These are phyloP conservation scores for Gisinianus flammeolus DNA, from an alignment of 2,888 invertebrate species.

Conservation along the genomic window DNA sequence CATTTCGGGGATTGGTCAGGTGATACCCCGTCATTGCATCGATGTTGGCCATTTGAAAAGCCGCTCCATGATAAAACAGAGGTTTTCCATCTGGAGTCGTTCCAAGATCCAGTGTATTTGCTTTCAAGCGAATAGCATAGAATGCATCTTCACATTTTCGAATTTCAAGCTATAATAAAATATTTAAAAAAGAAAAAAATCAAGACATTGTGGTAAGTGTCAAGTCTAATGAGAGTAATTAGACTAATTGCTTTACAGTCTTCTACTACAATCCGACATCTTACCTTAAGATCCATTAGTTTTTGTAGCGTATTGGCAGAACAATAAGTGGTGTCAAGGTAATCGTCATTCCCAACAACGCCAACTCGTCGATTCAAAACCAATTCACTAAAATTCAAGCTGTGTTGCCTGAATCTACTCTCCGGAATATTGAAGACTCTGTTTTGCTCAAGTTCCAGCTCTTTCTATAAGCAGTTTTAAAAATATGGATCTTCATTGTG, in stretches of 20 bases:
- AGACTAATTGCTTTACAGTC: too few species aligned
- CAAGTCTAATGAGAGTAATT: too few species aligned
- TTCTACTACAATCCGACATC: background rate
- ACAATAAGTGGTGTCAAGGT: conserved; percentile 55
- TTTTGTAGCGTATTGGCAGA: conserved; percentile 46
- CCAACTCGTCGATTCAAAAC: conserved; percentile 48
- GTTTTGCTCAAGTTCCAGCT: too few species aligned
- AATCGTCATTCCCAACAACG: conserved; percentile 46
- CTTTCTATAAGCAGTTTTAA: too few species aligned
- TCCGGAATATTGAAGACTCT: too few species aligned
- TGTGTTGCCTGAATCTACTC: too few species aligned
- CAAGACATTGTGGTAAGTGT: background rate
- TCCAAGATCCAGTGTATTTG: conserved; percentile 31
- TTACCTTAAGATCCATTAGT: conserved; percentile 56
- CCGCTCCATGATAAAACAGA: conserved; percentile 79
- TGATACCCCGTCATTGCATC: conserved; percentile 88
- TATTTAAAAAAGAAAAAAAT: background rate
- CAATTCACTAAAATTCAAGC: too few species aligned
- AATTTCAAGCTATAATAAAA: background rate
- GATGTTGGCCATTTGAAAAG: conserved; percentile 98
- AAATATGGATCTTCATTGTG: too few species aligned
- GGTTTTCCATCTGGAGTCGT: conserved; percentile 22
- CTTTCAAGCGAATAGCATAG: background rate
- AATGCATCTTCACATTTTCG: conserved; percentile 12
- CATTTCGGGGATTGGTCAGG: conserved; percentile 79